Conservation (phyloP, 2,888 invertebrate genomes). For the Polymixis flavicincta region DNA sequence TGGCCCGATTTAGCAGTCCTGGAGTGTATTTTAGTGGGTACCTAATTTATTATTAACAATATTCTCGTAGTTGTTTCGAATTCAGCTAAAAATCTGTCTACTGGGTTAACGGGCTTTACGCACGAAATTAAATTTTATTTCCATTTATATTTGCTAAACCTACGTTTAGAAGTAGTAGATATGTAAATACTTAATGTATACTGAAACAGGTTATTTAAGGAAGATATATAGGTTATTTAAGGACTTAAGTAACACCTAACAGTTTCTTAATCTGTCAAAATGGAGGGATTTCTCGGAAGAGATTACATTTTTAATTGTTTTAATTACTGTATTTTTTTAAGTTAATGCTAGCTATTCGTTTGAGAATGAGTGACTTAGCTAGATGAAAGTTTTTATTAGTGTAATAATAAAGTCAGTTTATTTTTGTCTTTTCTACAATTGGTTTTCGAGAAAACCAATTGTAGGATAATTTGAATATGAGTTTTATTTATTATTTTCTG, state of each 20-base stretch:
- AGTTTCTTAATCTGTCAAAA: neutral
- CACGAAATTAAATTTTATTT: slow-evolving; percentile 11
- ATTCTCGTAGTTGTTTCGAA: neutral
- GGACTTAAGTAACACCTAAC: neutral
- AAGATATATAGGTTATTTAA: slow-evolving; percentile 1
- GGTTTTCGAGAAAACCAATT: neutral
- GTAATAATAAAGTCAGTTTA: neutral
- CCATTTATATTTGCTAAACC: slow-evolving; percentile 3
- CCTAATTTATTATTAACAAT: neutral
- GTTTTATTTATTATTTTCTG: slow-evolving; percentile 16
- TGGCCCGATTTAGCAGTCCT: no score
- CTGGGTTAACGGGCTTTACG: neutral
- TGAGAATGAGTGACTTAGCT: neutral
- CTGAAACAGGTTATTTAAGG: slow-evolving; percentile 4
- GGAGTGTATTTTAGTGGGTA: neutral
- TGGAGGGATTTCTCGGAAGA: neutral
- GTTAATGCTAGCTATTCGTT: neutral
- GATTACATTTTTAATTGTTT: neutral
- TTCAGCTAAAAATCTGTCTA: neutral
- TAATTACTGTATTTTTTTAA: neutral
- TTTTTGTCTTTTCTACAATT: slow-evolving; percentile 16
- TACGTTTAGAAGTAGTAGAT: neutral
- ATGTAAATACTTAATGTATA: neutral
- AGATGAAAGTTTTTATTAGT: no score
- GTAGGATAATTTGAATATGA: neutral